Base-by-base conservation (phyloP, 1,140 invertebrate genomes). In the Asbolus verrucosus region DNA sequence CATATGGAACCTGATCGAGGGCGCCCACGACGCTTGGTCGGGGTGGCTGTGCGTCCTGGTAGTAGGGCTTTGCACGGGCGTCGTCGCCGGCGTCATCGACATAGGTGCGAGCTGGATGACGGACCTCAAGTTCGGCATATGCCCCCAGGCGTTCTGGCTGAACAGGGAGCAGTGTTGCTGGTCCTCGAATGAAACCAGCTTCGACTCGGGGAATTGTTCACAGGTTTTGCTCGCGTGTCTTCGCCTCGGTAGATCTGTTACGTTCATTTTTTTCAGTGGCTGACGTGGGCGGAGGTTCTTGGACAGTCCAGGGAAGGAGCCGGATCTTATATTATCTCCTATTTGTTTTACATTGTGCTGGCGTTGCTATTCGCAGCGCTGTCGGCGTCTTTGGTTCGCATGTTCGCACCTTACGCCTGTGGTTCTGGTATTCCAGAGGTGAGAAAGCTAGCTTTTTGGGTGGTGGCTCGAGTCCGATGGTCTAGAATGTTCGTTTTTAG, bases 71-170 rank as follows among this genome's bases (percentile, higher is more conserved):
- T 92, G 92, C 39, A 93, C 92, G 0, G 92, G 92, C 21, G 89
- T 89, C 39, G 90, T 94, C 5, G 93, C 93, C 11, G 93, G 92
- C 71, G 88, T 94, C 38, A 94, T 95, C 71, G 98, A 99, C 82
- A 99, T 99, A 72, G 97, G 97, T 9, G 93, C 97, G 13, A 94
- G 95, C 71, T 99, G 98, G 98, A 98, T 99, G 95, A 97, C 95
- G 0, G 98, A 99, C 84, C 85, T 99, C 0, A 98, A 98, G 83
- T 97, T 97, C 82, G 98, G 98, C 1, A 95, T 99, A 62, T 99
- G 98, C 84, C 92, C 95, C 0, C 91, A 96, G 81, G 96, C 96
- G 0, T 99, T 99, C 85, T 99, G 98, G 96, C 87, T 99, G 36
- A 99, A 99, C 83, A 88, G 94, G 71, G 98, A 99, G 81, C 98